A percentile compares a stretch with the other conserved stretches of the same genome.
These are phyloP conservation scores for Gymnocephalus cernua DNA, from an alignment of 2,113 vertebrate genomes.

Conservation along the genomic window DNA sequence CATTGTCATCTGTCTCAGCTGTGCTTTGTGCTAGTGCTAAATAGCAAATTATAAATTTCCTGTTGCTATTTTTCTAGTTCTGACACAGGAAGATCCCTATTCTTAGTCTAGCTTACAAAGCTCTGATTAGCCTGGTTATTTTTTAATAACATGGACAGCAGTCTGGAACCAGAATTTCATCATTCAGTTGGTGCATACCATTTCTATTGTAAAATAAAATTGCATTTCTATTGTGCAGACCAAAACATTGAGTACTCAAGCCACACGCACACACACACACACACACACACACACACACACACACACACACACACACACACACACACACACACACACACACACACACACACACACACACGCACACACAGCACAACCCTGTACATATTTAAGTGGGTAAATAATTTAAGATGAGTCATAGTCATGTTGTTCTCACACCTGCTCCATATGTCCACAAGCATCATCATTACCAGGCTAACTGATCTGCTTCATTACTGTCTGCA, in stretches of 20 bases:
- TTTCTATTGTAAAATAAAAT: no score
- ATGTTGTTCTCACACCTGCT: conserved; percentile 72
- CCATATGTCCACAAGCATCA: conserved; percentile 49
- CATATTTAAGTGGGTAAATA: conserved; percentile 54
- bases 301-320: background rate
- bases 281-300: no score
- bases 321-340: background rate
- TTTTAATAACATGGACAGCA: background rate
- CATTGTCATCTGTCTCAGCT: no score
- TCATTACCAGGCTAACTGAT: conserved; percentile 54
- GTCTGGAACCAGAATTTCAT: background rate
- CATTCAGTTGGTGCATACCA: background rate
- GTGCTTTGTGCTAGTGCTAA: no score
- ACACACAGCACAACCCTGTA: background rate
- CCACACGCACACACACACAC: no score
- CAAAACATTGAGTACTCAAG: background rate
- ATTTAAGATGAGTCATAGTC: conserved; percentile 56
- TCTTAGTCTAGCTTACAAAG: background rate
- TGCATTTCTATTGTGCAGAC: background rate
- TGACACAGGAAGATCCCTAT: no score
- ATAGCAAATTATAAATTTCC: no score
- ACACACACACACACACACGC: background rate
- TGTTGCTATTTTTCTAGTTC: no score
- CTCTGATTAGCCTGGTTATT: background rate
- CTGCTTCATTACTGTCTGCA: conserved; percentile 47